Percentiles rank a stretch among this genome's conserved stretches.
Evolutionary conservation across 2,797 vertebrate genomes (phyloP).

Genomic region (Caiman crocodilus): DNA sequence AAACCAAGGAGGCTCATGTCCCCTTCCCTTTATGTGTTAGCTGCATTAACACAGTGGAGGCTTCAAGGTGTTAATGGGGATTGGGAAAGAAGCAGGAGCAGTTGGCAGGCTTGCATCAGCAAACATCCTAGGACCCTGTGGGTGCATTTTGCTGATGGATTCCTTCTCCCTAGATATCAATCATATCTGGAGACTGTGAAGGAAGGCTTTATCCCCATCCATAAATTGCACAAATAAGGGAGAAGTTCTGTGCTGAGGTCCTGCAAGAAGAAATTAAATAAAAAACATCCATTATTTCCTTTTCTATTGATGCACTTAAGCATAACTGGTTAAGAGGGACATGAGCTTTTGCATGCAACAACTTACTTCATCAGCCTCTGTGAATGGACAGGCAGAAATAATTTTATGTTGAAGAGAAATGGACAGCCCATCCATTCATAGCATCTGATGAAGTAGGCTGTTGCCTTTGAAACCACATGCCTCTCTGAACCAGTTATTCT

Average conservation of each 20-base stretch:
- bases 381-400: no score
- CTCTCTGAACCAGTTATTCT: no score
- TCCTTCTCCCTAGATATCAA: slow-evolving; percentile 34
- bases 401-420: no score
- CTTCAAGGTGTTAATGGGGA: slow-evolving; percentile 24
- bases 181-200: neutral
- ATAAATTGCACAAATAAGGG: slow-evolving; percentile 11
- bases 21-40: neutral
- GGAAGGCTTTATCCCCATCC: slow-evolving; percentile 16
- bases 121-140: neutral
- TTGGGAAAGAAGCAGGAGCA: neutral
- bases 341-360: no score
- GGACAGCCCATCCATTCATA: no score
- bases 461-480: no score
- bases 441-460: no score
- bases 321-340: no score
- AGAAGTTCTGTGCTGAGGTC: neutral
- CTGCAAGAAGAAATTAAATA: neutral
- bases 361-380: no score
- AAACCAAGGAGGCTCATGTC: neutral
- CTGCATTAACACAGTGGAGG: slow-evolving; percentile 2
- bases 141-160: neutral
- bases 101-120: neutral
- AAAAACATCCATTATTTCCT: neutral
- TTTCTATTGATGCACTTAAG: neutral